These are phyloP conservation scores for Eupithecia abbreviata DNA, from an alignment of 2,888 invertebrate species.

Conservation along the genomic window DNA sequence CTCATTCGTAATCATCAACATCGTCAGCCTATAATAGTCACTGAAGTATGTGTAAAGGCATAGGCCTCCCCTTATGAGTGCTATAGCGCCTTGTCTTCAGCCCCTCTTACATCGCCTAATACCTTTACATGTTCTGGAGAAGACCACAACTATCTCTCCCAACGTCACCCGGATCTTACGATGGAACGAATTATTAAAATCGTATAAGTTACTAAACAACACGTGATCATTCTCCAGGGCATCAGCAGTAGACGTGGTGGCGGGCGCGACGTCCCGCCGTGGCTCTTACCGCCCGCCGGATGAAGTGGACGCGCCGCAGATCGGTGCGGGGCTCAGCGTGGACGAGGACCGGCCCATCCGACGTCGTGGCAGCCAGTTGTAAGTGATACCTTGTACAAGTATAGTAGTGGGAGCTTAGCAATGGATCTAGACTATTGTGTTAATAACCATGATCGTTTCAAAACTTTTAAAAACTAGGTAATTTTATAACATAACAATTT, in stretches of 20 bases:
- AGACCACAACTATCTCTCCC: neutral
- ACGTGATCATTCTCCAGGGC: conserved; percentile 73
- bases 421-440: neutral
- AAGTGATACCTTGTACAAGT: conserved; percentile 70
- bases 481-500: no score
- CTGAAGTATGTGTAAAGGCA: no score
- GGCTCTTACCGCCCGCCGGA: conserved; percentile 85
- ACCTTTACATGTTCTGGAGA: neutral
- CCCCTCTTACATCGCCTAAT: neutral
- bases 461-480: no score
- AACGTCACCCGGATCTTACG: neutral
- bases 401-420: neutral
- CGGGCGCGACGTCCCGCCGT: conserved; percentile 85
- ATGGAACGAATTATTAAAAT: neutral
- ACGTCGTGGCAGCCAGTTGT: conserved; percentile 93
- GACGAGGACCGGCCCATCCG: conserved; percentile 90
- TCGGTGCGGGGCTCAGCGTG: conserved; percentile 83
- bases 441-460: no score
- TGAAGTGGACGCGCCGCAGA: conserved; percentile 82
- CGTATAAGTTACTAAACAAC: neutral
- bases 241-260: conserved; percentile 93
- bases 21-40: no score
- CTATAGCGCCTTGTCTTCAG: no score
- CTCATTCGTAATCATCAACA: no score
- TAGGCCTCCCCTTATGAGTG: no score